These are phyloP conservation scores for Lethenteron reissneri DNA, from an alignment of 2,113 vertebrate genomes.

Conservation along the genomic window DNA sequence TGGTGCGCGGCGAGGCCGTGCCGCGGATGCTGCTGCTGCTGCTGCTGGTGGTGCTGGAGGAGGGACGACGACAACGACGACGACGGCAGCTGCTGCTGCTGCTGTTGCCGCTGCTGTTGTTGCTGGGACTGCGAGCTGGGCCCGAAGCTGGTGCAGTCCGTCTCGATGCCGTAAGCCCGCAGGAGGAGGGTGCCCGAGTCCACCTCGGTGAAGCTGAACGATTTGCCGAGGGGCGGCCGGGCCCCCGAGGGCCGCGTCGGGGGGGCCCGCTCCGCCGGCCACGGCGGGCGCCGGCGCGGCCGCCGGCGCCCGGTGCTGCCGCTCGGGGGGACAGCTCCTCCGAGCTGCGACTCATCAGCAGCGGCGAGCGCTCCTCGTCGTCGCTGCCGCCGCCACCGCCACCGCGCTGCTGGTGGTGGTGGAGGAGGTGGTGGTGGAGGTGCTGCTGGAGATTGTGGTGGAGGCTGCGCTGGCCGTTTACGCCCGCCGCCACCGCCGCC, in stretches of 20 bases:
- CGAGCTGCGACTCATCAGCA: slow-evolving; percentile 4
- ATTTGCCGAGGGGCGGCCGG: slow-evolving; percentile 2
- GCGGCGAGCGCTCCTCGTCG: background rate
- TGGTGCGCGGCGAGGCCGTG: too few species aligned
- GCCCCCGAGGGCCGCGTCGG: background rate
- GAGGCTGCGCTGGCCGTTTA: background rate
- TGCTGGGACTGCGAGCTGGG: background rate
- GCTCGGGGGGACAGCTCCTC: slow-evolving; percentile 5
- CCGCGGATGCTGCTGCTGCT: too few species aligned
- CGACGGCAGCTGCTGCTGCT: too few species aligned
- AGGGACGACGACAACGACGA: too few species aligned
- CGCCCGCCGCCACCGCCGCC: background rate
- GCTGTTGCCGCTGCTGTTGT: too few species aligned
- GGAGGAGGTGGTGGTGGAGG: background rate
- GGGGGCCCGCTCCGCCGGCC: background rate
- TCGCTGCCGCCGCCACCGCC: background rate
- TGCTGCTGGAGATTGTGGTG: background rate
- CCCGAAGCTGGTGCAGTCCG: slow-evolving; percentile 1
- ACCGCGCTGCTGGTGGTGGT: background rate
- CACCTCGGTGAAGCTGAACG: slow-evolving; percentile 2
- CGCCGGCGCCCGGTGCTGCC: background rate
- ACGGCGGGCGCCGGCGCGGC: background rate
- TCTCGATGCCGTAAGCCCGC: background rate
- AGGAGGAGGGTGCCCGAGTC: background rate
- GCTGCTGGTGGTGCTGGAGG: too few species aligned